Evolutionary conservation across 2,113 vertebrate species (phyloP).

Genomic region (Apteryx owenii): DNA sequence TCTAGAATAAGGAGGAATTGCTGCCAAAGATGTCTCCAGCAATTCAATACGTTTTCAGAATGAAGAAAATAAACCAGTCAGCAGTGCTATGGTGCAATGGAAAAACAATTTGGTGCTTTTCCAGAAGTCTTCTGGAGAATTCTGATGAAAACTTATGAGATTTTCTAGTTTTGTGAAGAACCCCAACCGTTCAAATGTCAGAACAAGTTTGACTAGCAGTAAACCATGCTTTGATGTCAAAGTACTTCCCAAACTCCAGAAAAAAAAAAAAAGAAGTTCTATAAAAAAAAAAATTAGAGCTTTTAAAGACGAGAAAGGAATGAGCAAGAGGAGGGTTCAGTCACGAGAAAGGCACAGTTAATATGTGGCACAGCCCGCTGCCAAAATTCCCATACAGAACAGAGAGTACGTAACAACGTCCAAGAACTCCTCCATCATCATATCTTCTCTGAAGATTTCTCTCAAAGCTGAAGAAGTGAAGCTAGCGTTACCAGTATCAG

Average conservation of each 20-base stretch:
- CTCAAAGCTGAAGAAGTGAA: background rate
- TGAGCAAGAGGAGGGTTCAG: background rate
- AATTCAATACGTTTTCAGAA: background rate
- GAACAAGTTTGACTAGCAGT: background rate
- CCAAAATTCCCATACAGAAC: constrained; percentile 61
- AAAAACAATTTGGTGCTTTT: background rate
- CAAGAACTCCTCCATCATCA: constrained; percentile 47
- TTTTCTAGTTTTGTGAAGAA: background rate
- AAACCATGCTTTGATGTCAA: background rate
- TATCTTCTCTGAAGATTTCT: constrained; percentile 16
- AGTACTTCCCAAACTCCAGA: background rate
- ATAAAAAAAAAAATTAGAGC: background rate
- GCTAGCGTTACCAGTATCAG: background rate
- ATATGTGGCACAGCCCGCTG: background rate
- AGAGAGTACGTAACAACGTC: constrained; percentile 29
- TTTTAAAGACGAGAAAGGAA: background rate
- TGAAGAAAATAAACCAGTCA: background rate
- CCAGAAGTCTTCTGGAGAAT: background rate
- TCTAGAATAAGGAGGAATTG: background rate
- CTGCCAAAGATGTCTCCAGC: background rate
- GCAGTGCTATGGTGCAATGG: background rate
- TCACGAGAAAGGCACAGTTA: constrained; percentile 1
- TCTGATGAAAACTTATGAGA: background rate
- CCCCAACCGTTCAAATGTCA: background rate
- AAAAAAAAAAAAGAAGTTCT: background rate